Percentiles rank a stretch among this genome's conserved stretches.
Conservation (phyloP, 2,888 invertebrate genomes). For the Platycheirus rosarum region DNA sequence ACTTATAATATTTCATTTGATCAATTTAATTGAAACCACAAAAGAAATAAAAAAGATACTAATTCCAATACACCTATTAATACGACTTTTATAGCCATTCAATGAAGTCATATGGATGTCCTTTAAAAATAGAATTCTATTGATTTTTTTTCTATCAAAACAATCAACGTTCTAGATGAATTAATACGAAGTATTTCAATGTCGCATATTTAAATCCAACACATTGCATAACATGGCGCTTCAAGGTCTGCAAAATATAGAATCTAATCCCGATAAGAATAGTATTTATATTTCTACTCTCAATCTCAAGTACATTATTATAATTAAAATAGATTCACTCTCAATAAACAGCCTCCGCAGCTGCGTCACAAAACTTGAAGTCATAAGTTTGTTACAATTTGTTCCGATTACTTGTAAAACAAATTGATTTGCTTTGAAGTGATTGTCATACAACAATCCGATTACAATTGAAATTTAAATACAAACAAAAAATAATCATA, state of each 20-base stretch:
- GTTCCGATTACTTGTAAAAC: constrained; percentile 1
- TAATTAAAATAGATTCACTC: constrained; percentile 36
- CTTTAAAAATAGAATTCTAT: constrained; percentile 48
- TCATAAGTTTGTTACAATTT: constrained; percentile 22
- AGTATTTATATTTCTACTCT: constrained; percentile 2
- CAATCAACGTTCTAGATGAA: constrained; percentile 52
- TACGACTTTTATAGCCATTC: not conserved
- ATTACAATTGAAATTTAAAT: not conserved
- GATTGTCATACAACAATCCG: constrained; percentile 2
- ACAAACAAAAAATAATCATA: not conserved
- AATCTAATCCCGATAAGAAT: constrained; percentile 37
- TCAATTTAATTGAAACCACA: constrained; percentile 9
- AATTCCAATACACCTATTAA: not conserved
- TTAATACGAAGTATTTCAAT: constrained; percentile 54
- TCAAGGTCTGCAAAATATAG: constrained; percentile 37
- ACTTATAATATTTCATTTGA: not conserved
- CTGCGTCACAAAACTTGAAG: not conserved
- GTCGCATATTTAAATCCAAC: constrained; percentile 27
- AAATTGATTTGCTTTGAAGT: constrained; percentile 16
- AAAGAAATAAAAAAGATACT: constrained; percentile 11
- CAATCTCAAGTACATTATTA: constrained; percentile 38
- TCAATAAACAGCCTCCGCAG: constrained; percentile 11
- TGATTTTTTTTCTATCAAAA: constrained; percentile 24
- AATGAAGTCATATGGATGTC: constrained; percentile 26
- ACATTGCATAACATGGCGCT: constrained; percentile 18